These are phyloP conservation scores for Archegozetes longisetosus DNA, from an alignment of 1,140 invertebrate genomes.

Conservation along the genomic window DNA sequence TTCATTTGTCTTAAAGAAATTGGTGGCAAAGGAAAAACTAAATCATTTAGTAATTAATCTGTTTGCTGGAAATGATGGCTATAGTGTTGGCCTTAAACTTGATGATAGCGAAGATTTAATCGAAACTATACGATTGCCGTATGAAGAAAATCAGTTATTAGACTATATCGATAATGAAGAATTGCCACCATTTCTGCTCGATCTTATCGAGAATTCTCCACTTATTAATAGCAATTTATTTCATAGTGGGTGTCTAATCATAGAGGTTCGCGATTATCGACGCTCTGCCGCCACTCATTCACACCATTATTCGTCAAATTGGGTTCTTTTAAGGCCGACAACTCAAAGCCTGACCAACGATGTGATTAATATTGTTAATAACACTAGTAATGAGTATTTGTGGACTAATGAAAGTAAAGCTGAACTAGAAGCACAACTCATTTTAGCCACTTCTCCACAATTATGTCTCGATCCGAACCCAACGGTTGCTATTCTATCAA, in stretches of 20 bases:
- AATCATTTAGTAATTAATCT: constrained; percentile 58
- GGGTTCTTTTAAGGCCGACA: constrained; percentile 72
- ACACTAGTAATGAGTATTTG: constrained; percentile 38
- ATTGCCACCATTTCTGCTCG: constrained; percentile 64
- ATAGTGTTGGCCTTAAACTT: neutral
- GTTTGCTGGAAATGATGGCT: neutral
- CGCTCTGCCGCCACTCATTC: constrained; percentile 31
- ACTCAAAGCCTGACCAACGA: constrained; percentile 62
- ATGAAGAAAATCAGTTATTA: constrained; percentile 33
- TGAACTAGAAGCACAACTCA: constrained; percentile 50
- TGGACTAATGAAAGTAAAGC: constrained; percentile 62
- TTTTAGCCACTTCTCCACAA: constrained; percentile 62
- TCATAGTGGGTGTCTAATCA: constrained; percentile 78
- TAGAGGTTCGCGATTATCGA: constrained; percentile 73
- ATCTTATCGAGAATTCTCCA: constrained; percentile 59
- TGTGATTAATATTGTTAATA: constrained; percentile 42
- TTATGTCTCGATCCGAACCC: constrained; percentile 73
- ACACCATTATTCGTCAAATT: constrained; percentile 31
- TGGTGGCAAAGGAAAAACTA: constrained; percentile 62
- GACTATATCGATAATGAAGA: constrained; percentile 36
- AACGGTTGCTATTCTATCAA: constrained; percentile 50
- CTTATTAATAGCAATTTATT: constrained; percentile 44
- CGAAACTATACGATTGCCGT: constrained; percentile 34
- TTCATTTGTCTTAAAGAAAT: constrained; percentile 14
- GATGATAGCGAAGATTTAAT: constrained; percentile 30